Evolutionary conservation across 2,888 invertebrate species (phyloP), one percentile per base, ranked within the genome.

Genomic region (Heteromurus nitidus): DNA sequence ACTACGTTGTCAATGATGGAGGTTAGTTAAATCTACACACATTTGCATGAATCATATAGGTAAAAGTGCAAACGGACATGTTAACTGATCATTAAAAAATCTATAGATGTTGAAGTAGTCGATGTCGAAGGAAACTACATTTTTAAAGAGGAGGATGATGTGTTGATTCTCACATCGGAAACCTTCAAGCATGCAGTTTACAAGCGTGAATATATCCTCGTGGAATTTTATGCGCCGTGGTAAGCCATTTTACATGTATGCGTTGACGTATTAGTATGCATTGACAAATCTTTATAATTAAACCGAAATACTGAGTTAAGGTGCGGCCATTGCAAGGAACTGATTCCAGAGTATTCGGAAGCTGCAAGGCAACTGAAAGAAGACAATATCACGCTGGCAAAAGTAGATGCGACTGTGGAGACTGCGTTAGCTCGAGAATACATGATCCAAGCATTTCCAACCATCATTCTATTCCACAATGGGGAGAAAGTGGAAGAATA

Each of bases 211-310:
- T 88, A 89, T 16, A 88, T 90, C 16, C 88, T 92, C 36, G 90
- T 92, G 18, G 91, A 91, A 87, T 92, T 92, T 87, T 92, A 91
- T 88, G 91, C 92, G n/a, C 91, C 91, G 28, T 91, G 91, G 91
- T 91, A 87, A 87, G 88, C 3, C 9, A 53, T 5, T 20, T 53
- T 20, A 50, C 50, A 18, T 20, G 9, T 3, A 9, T 53, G 22
- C 18, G 20, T 22, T 22, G 53, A 53, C 7, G 5, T n/a, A n/a
- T n/a, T n/a, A n/a, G n/a, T n/a, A n/a, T n/a, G n/a, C 50, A 50
- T n/a, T n/a, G 3, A 13, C 50, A 50, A 50, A 13, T 50, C 18
- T 50, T 50, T 11, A 11, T 13, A 50, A n/a, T 55, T 3, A 22
- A 11, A 11, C 3, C 13, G 18, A 50, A 13, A n/a, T n/a, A 7